Base-by-base conservation (phyloP, 2,113 vertebrate species). In the Corythornis cristatus region DNA sequence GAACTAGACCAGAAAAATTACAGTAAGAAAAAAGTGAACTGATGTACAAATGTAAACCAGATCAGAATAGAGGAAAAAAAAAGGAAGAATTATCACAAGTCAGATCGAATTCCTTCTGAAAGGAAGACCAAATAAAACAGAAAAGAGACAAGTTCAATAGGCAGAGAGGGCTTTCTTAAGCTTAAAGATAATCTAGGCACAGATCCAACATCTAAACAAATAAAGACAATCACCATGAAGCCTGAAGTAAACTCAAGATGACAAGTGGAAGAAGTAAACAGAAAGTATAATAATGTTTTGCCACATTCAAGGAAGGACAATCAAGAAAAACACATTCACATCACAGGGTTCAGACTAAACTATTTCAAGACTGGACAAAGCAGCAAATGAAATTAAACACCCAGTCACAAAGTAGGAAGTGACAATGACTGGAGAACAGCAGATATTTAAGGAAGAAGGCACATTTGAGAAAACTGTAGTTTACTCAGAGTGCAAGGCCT, bases 51-150 rank as follows among this genome's bases (percentile, higher is more conserved):
- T 21, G 43, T 86, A 86, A 92, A 83, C 19, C 61, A 90, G 65
- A 94, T 35, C 61, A 84, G 48, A 84, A 46, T 75, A 58, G 51
- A 82, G 35, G 33, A 83, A 81, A 90, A 89, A 89, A 33, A 90
- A 89, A 25, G 13, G 72, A 86, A 88, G 42, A 86, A 90, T 48
- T 86, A 79, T 15, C 83, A 62, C 2, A 1, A 40, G 21, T 75
- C 65, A 83, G 51, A 90, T 46, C 31, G 58, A 77, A 77, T 70
- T 71, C 21, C 65, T 86, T 83, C 60, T 68, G 65, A 81, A 86
- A 73, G 42, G 42, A 88, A 66, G 37, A 23, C 64, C 76, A 88
- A 89, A 57, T 16, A 22, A 48, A 85, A 43, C 12, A 79, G 53
- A 72, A 83, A 6, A 48, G 19, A 82, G 19, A n/a, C 1, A 0